Evolutionary conservation across 2,888 invertebrate species (phyloP).

Genomic region (Xestia rhomboidea): DNA sequence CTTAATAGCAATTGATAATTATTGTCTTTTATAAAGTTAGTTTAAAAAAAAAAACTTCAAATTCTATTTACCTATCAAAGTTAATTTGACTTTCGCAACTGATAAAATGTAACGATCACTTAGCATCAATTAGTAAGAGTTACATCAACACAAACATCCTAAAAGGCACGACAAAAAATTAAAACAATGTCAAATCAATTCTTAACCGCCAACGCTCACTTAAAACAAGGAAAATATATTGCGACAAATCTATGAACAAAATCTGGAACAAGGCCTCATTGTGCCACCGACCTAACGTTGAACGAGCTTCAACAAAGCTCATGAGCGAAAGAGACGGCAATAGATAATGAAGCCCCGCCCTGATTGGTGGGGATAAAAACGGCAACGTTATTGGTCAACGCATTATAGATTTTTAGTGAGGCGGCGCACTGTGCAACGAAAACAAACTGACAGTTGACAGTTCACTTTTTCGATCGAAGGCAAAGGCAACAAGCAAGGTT

Average conservation of each 20-base stretch:
- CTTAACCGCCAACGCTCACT: slow-evolving; percentile 56
- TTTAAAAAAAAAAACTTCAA: background rate
- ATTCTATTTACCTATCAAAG: background rate
- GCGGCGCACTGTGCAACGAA: slow-evolving; percentile 74
- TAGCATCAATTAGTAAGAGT: slow-evolving; percentile 7
- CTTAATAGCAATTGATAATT: background rate
- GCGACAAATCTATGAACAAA: slow-evolving; percentile 50
- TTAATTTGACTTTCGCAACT: background rate
- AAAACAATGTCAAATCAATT: slow-evolving; percentile 61
- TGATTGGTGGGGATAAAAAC: slow-evolving; percentile 83
- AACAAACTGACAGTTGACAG: slow-evolving; percentile 83
- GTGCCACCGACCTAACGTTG: slow-evolving; percentile 73
- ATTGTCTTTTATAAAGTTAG: background rate
- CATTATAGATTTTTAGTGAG: slow-evolving; percentile 89
- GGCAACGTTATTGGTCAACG: slow-evolving; percentile 83
- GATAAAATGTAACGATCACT: slow-evolving; percentile 13
- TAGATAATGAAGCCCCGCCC: slow-evolving; percentile 83
- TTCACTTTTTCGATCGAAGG: slow-evolving; percentile 79
- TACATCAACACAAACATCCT: slow-evolving; percentile 12
- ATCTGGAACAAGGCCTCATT: slow-evolving; percentile 67
- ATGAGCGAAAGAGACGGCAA: slow-evolving; percentile 84
- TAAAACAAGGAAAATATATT: slow-evolving; percentile 47
- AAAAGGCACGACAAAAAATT: slow-evolving; percentile 26
- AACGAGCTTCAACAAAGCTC: slow-evolving; percentile 80
- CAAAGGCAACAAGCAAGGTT: slow-evolving; percentile 57